Conservation (phyloP, 2,113 vertebrate species). For the Oceanodroma tethys region DNA sequence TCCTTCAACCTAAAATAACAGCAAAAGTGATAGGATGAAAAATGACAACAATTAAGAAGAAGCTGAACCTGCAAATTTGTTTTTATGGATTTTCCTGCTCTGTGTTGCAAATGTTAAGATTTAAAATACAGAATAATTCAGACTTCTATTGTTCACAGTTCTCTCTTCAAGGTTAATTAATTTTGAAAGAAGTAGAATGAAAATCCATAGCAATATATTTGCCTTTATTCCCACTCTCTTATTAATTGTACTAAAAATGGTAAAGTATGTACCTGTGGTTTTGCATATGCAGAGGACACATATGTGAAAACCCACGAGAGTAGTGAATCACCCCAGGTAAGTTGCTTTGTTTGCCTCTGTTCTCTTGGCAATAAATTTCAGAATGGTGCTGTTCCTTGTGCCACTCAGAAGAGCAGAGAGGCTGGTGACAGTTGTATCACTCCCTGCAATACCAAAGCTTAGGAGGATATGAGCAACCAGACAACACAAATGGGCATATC, state of each 20-base stretch:
- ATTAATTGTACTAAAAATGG: not conserved
- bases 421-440: not conserved
- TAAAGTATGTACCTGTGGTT: not conserved
- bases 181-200: not conserved
- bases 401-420: not conserved
- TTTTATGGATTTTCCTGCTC: not conserved
- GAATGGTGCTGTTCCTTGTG: not conserved
- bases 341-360: not conserved
- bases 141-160: not conserved
- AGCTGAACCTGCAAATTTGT: constrained; percentile 5
- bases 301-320: not conserved
- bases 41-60: constrained; percentile 5
- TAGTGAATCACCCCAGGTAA: not conserved
- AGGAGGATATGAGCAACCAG: not conserved
- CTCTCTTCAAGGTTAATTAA: not conserved
- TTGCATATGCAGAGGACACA: not conserved
- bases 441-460: not conserved
- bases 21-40: constrained; percentile 11
- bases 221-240: not conserved
- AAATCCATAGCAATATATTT: not conserved
- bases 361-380: not conserved
- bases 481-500: not conserved
- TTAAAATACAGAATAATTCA: not conserved
- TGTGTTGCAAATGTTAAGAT: not conserved
- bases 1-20: constrained; percentile 37